Conservation (phyloP, 2,797 vertebrate species). For the Chaetodon trifasciatus region DNA sequence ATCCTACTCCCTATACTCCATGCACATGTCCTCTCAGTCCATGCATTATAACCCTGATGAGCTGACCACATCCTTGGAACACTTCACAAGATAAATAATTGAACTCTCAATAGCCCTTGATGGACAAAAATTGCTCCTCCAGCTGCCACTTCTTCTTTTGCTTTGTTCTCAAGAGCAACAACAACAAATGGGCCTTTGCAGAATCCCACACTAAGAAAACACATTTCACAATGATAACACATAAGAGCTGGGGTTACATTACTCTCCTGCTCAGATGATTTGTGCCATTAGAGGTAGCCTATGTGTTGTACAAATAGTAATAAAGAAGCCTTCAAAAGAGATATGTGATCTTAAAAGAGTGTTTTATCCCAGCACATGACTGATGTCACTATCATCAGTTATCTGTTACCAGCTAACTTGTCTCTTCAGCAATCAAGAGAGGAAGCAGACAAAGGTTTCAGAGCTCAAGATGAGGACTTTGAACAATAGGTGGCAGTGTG, state of each 20-base stretch:
- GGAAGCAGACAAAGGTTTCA: conserved; percentile 69
- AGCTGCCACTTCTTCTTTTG: conserved; percentile 84
- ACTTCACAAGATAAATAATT: conserved; percentile 87
- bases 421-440: conserved; percentile 77
- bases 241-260: conserved; percentile 83
- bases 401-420: conserved; percentile 82
- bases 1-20: conserved; percentile 77
- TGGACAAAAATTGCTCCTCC: conserved; percentile 86
- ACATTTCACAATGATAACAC: conserved; percentile 85
- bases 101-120: conserved; percentile 85
- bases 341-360: conserved; percentile 84
- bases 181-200: conserved; percentile 84
- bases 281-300: conserved; percentile 82
- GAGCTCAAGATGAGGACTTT: conserved; percentile 43
- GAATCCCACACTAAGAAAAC: conserved; percentile 82
- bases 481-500: conserved; percentile 89
- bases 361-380: conserved; percentile 82
- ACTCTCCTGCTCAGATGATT: conserved; percentile 82
- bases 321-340: conserved; percentile 86
- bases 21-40: conserved; percentile 78
- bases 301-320: conserved; percentile 84
- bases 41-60: conserved; percentile 82
- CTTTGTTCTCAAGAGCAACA: conserved; percentile 86
- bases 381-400: conserved; percentile 82
- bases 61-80: conserved; percentile 86